Base-by-base conservation (phyloP, 2,888 invertebrate species). In the Encarsia formosa region DNA sequence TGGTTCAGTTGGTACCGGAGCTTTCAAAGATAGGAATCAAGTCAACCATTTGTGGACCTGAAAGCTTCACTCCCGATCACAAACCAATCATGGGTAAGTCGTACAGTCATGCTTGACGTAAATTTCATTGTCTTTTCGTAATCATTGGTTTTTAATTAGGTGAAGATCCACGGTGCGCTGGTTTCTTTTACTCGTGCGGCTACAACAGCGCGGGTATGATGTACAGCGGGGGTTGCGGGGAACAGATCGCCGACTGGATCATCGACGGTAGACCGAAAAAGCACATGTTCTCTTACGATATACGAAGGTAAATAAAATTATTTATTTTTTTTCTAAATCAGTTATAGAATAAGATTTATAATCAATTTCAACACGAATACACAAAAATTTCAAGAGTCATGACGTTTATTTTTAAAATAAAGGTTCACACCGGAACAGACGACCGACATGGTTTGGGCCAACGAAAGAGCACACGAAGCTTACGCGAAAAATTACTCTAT, bases 201-300 rank as follows among this genome's bases (percentile, higher is more conserved):
- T 92, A 89, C 74, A 95, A 94, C 70, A 92, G 92, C 1, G 85
- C 90, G 1, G 94, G 94, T 0, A 90, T 95, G 86, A 91, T 91
- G 88, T 82, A 91, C 62, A 89, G 91, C 11, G 91, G 90, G 8
- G 94, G 94, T 0, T 88, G 88, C 61, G 89, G 86, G 0, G 83
- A 90, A 66, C 88, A 93, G 74, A 80, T 89, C 65, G 91, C 93
- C 0, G 81, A 84, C 49, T 95, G 93, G 94, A 83, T 94, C 48
- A 74, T 86, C 2, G 80, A 84, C 61, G 93, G 92, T 18, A 81
- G 90, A 54, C 94, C 94, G 0, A 82, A 85, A 49, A 78, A 88
- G 64, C 88, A 91, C 62, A 89, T 95, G 89, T 91, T 88, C 67
- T 79, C 81, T 18, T 92, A 88, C 70, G 93, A 94, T 71, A 83